Percentiles rank a stretch among this genome's conserved stretches.
phyloP scores from a whole-genome alignment of 1,140 invertebrate species.

The Cotesia glomerata region DNA sequence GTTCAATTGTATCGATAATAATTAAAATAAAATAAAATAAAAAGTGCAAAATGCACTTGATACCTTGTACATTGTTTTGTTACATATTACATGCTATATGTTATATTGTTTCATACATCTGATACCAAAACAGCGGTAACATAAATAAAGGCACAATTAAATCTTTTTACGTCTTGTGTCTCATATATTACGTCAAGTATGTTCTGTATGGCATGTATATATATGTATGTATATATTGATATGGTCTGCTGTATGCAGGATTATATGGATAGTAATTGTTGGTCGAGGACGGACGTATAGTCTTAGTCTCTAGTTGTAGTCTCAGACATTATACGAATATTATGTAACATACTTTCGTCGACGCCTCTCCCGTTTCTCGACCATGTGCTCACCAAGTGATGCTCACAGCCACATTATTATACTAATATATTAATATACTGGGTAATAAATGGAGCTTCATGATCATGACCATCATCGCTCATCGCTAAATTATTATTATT shows the following conservation, averaged over 20 bases:
- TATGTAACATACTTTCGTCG: conserved; percentile 56
- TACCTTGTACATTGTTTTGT: too few relatives aligned
- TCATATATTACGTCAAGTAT: too few relatives aligned
- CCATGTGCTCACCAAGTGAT: conserved; percentile 4
- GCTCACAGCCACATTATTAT: background rate
- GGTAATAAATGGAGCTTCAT: background rate
- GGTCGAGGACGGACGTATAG: conserved; percentile 47
- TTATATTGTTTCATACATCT: too few relatives aligned
- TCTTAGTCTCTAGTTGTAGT: conserved; percentile 30
- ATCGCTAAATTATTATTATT: too few relatives aligned
- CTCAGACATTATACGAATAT: conserved; percentile 30
- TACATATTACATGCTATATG: too few relatives aligned
- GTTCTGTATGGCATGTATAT: background rate
- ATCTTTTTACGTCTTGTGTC: too few relatives aligned
- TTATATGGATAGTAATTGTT: background rate
- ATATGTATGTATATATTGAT: background rate
- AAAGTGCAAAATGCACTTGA: too few relatives aligned
- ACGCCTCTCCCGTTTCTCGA: conserved; percentile 36
- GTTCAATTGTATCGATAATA: too few relatives aligned
- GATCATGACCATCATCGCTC: background rate
- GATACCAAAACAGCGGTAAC: too few relatives aligned
- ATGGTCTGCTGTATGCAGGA: background rate
- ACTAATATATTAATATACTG: background rate
- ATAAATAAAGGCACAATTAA: too few relatives aligned
- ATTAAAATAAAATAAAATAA: too few relatives aligned